Percentiles rank a stretch among this genome's conserved stretches.
These are phyloP conservation scores for Dusona sp. DNA, from an alignment of 2,888 invertebrate genomes.

Conservation along the genomic window DNA sequence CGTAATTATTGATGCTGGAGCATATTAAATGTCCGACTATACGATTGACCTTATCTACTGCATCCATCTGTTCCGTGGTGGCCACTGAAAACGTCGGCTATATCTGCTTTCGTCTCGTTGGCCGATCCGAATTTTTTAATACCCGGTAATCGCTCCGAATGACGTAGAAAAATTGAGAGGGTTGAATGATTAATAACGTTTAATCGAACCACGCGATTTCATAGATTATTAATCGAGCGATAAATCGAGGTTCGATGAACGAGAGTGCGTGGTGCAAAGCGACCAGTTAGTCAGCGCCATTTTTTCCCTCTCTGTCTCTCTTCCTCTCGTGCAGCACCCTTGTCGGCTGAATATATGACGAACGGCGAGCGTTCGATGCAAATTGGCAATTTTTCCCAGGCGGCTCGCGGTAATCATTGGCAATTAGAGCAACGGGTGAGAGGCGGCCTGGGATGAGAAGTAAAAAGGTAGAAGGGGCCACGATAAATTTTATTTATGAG, in stretches of 20 bases:
- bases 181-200: constrained; percentile 61
- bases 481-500: constrained; percentile 83
- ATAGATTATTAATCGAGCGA: constrained; percentile 66
- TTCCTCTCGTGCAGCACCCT: constrained; percentile 21
- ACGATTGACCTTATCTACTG: constrained; percentile 52
- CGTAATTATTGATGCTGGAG: background rate
- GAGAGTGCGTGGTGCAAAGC: constrained; percentile 28
- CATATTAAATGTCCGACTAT: constrained; percentile 33
- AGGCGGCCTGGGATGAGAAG: constrained; percentile 5
- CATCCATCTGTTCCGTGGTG: background rate
- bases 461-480: constrained; percentile 50
- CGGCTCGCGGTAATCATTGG: constrained; percentile 80
- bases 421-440: constrained; percentile 78
- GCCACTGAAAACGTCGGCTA: background rate
- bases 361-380: constrained; percentile 75
- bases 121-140: constrained; percentile 15
- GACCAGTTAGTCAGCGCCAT: constrained; percentile 49
- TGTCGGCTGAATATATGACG: constrained; percentile 63
- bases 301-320: constrained; percentile 37
- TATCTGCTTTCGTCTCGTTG: constrained; percentile 11
- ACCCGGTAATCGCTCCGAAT: constrained; percentile 43
- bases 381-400: constrained; percentile 81
- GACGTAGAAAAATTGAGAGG: constrained; percentile 34
- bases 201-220: constrained; percentile 63
- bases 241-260: constrained; percentile 69